These are phyloP conservation scores for Acrobasis repandana DNA, from an alignment of 2,888 invertebrate genomes.

Conservation along the genomic window DNA sequence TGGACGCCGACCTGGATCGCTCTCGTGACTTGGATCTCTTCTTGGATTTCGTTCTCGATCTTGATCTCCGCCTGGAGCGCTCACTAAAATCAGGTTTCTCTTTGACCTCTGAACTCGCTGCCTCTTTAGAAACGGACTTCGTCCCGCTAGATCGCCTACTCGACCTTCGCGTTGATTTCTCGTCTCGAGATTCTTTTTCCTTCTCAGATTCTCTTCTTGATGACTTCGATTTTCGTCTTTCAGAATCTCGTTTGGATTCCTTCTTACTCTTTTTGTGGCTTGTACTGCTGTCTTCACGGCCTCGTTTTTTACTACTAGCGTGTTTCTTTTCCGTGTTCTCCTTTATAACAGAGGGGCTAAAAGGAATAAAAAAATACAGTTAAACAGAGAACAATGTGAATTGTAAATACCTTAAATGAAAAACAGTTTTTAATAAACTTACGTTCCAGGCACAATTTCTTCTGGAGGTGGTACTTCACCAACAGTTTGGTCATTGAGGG, in stretches of 20 bases:
- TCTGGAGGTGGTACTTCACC: conserved; percentile 51
- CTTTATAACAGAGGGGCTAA: conserved; percentile 40
- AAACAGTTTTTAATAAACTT: conserved; percentile 30
- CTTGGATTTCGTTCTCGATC: conserved; percentile 56
- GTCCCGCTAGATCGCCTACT: conserved; percentile 52
- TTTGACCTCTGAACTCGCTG: conserved; percentile 34
- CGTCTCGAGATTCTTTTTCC: conserved; percentile 50
- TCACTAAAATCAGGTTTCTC: conserved; percentile 59
- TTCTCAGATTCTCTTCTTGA: conserved; percentile 61
- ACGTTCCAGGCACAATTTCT: conserved; percentile 47
- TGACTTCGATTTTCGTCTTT: conserved; percentile 58
- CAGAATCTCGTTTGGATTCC: conserved; percentile 62
- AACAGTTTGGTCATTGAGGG: conserved; percentile 79
- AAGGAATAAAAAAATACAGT: conserved; percentile 23
- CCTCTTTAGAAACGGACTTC: conserved; percentile 38
- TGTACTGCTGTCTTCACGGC: conserved; percentile 45
- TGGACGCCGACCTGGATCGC: conserved; percentile 55
- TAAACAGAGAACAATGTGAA: background rate
- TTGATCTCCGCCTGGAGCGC: conserved; percentile 53
- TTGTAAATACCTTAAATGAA: background rate
- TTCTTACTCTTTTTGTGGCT: conserved; percentile 55
- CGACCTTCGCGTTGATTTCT: conserved; percentile 55
- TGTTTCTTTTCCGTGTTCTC: conserved; percentile 43
- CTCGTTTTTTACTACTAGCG: conserved; percentile 49
- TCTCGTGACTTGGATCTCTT: conserved; percentile 53